phyloP scores from a whole-genome alignment of 2,888 invertebrate genomes.

The Drosophila conformis region DNA sequence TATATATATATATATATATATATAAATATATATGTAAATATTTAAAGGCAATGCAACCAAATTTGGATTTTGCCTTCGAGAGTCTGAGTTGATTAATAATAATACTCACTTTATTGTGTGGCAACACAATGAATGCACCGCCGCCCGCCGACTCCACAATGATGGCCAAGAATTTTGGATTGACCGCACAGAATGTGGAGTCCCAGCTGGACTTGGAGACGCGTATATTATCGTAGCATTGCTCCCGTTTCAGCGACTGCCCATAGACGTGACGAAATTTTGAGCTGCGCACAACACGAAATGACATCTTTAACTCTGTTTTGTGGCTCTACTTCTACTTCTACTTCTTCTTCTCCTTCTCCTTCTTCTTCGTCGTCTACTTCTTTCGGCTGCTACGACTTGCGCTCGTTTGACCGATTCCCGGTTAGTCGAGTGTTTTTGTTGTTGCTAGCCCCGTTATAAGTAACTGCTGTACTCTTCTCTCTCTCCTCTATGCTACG shows the following conservation, averaged over 20 bases:
- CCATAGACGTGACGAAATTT: conserved; percentile 98
- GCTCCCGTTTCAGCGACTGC: conserved; percentile 95
- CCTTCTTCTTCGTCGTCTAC: neutral
- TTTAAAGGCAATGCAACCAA: conserved; percentile 23
- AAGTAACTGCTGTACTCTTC: conserved; percentile 23
- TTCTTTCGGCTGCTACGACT: conserved; percentile 7
- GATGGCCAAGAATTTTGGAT: conserved; percentile 98
- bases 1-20: conserved; percentile 2
- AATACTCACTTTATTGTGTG: conserved; percentile 93
- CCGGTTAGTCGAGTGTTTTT: conserved; percentile 22
- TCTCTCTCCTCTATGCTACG: neutral
- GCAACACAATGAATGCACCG: conserved; percentile 97
- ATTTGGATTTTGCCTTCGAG: conserved; percentile 36
- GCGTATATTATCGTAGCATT: conserved; percentile 98
- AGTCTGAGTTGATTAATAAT: neutral
- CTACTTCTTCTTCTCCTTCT: neutral
- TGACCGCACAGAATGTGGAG: conserved; percentile 98
- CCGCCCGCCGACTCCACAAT: conserved; percentile 98
- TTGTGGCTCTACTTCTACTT: conserved; percentile 14
- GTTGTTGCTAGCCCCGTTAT: conserved; percentile 31
- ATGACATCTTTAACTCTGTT: conserved; percentile 90
- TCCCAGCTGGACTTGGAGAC: conserved; percentile 99
- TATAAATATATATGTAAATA: conserved; percentile 9
- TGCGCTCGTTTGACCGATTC: conserved; percentile 19
- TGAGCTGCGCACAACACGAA: conserved; percentile 98